These are phyloP conservation scores for Cryptoprocta ferox DNA, from an alignment of 2,797 vertebrate genomes.

Conservation along the genomic window DNA sequence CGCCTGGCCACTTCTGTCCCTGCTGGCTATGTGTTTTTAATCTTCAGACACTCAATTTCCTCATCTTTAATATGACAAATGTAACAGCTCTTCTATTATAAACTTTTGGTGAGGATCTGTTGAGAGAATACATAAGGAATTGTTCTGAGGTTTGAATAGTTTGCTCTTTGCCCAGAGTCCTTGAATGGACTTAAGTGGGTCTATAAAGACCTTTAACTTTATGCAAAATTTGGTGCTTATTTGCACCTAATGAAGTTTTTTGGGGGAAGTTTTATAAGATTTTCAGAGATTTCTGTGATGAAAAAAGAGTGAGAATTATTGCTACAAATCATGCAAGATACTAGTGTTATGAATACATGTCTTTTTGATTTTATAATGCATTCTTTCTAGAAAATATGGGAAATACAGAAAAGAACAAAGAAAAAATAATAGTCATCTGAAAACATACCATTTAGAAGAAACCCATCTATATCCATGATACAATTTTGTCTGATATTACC, in stretches of 20 bases:
- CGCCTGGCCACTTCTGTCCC: not conserved
- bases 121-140: not conserved
- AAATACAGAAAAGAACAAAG: not conserved
- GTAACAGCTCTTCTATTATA: not conserved
- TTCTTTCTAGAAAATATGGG: not conserved
- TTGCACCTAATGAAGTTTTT: not conserved
- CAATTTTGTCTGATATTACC: not conserved
- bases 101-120: not conserved
- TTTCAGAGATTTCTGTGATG: not conserved
- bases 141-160: not conserved
- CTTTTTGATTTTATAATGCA: not conserved
- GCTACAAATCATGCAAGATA: not conserved
- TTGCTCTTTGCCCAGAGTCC: not conserved
- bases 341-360: not conserved
- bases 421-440: not conserved
- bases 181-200: accelerated
- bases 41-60: no score
- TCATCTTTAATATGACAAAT: not conserved
- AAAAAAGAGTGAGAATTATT: not conserved
- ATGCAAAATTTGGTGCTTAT: not conserved
- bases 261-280: not conserved
- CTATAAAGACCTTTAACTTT: not conserved
- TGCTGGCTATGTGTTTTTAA: not conserved
- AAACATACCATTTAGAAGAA: not conserved
- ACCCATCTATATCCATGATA: accelerated